A percentile compares a stretch with the other conserved stretches of the same genome.
Evolutionary conservation across 2,113 vertebrate genomes (phyloP).

Genomic region (Oplegnathus fasciatus): DNA sequence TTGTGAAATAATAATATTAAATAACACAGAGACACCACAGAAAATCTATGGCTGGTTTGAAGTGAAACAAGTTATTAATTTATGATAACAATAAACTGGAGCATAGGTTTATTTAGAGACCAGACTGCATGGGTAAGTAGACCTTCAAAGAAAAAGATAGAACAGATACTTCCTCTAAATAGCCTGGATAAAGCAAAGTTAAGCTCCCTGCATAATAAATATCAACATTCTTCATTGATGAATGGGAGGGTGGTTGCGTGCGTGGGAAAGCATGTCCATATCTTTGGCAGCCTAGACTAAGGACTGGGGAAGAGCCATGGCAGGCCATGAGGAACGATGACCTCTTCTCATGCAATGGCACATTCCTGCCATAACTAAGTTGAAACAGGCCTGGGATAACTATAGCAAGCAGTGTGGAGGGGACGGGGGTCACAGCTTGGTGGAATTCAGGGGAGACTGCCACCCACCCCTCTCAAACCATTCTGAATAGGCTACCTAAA

Average conservation of each 20-base stretch:
- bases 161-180: slow-evolving; percentile 6
- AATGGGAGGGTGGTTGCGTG: not conserved
- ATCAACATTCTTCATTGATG: slow-evolving; percentile 41
- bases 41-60: not conserved
- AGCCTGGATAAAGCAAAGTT: slow-evolving; percentile 14
- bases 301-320: slow-evolving; percentile 34
- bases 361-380: slow-evolving; percentile 79
- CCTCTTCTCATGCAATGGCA: slow-evolving; percentile 77
- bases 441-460: slow-evolving; percentile 50
- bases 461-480: slow-evolving; percentile 26
- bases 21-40: not conserved
- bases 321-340: slow-evolving; percentile 63
- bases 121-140: slow-evolving; percentile 5
- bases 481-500: slow-evolving; percentile 6
- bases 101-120: slow-evolving; percentile 19
- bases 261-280: slow-evolving; percentile 63
- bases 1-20: not conserved
- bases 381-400: slow-evolving; percentile 73
- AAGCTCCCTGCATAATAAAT: slow-evolving; percentile 34
- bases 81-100: slow-evolving; percentile 6
- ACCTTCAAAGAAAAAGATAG: slow-evolving; percentile 17
- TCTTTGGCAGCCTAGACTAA: slow-evolving; percentile 59
- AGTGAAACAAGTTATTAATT: slow-evolving; percentile 3
- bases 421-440: slow-evolving; percentile 39
- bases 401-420: slow-evolving; percentile 54